Conservation (phyloP, 1,140 invertebrate species). For the Drosophila punjabiensis region DNA sequence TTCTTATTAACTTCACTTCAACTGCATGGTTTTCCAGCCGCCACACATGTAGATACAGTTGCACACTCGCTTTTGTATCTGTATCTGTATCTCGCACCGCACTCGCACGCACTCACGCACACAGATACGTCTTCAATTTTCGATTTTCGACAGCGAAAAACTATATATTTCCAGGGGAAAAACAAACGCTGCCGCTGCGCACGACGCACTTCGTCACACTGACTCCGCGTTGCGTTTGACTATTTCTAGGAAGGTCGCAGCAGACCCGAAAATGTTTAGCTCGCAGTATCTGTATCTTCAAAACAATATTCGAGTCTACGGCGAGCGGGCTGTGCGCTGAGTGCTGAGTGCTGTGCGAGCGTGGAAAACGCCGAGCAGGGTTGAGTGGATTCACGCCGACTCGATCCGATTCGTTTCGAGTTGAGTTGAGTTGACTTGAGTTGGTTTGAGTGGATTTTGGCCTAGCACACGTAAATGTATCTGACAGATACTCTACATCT, state of each 20-base stretch:
- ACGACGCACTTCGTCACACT: conserved; percentile 82
- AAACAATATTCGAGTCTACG: conserved; percentile 36
- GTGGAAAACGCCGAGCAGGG: conserved; percentile 63
- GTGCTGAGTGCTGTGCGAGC: conserved; percentile 12
- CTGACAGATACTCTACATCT: conserved; percentile 67
- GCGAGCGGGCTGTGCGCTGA: conserved; percentile 1
- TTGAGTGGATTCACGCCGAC: conserved; percentile 5
- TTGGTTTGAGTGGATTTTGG: conserved; percentile 9
- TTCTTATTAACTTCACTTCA: conserved; percentile 21
- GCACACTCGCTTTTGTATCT: conserved; percentile 21
- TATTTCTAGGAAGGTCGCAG: conserved; percentile 82
- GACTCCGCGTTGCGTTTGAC: conserved; percentile 77
- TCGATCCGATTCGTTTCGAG: conserved; percentile 33
- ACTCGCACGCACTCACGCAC: conserved; percentile 28
- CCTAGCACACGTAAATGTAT: conserved; percentile 57
- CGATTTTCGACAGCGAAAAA: not conserved
- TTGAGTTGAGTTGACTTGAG: conserved; percentile 1
- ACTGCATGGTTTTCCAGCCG: conserved; percentile 41
- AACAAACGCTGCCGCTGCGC: conserved; percentile 79
- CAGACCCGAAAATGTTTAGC: conserved; percentile 64
- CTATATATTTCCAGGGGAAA: not conserved
- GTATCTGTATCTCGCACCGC: conserved; percentile 41
- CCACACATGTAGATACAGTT: conserved; percentile 37
- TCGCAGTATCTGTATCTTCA: conserved; percentile 60
- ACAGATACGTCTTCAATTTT: conserved; percentile 20